phyloP scores from a whole-genome alignment of 2,113 vertebrate species.

The Sorex araneus region DNA sequence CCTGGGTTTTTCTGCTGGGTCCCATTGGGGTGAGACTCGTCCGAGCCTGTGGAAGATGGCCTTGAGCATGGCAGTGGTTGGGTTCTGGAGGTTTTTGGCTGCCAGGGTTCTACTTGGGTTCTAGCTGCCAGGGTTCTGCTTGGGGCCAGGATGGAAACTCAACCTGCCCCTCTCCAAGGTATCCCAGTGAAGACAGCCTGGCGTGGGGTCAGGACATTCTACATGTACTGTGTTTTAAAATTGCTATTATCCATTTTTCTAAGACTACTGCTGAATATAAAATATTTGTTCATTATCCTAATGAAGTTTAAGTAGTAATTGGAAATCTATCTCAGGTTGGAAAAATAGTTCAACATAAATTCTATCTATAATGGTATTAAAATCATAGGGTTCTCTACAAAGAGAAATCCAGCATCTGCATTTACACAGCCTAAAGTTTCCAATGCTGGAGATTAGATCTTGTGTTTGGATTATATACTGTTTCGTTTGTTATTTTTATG shows the following conservation, averaged over 20 bases:
- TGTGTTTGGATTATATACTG: background rate
- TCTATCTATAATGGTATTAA: background rate
- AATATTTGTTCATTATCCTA: constrained; percentile 5
- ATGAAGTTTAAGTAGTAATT: background rate
- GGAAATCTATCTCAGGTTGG: background rate
- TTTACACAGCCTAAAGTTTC: background rate
- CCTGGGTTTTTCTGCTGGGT: no score
- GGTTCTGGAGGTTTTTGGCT: no score
- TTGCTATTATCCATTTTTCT: background rate
- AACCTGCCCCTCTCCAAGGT: no score
- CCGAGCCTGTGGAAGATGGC: no score
- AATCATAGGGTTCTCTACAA: background rate
- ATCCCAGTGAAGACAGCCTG: no score
- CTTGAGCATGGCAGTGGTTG: no score
- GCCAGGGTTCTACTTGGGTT: no score
- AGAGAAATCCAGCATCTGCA: background rate
- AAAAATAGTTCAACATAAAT: background rate
- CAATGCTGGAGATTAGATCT: background rate
- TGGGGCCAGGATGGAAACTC: no score
- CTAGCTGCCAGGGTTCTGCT: no score
- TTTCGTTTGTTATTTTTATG: constrained; percentile 7
- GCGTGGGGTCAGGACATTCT: no score
- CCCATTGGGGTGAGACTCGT: no score
- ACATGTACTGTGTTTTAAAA: background rate
- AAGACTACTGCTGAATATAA: background rate